Percentiles rank a stretch among this genome's conserved stretches.
Conservation (phyloP, 2,113 vertebrate genomes). For the Centrocercus urophasianus region DNA sequence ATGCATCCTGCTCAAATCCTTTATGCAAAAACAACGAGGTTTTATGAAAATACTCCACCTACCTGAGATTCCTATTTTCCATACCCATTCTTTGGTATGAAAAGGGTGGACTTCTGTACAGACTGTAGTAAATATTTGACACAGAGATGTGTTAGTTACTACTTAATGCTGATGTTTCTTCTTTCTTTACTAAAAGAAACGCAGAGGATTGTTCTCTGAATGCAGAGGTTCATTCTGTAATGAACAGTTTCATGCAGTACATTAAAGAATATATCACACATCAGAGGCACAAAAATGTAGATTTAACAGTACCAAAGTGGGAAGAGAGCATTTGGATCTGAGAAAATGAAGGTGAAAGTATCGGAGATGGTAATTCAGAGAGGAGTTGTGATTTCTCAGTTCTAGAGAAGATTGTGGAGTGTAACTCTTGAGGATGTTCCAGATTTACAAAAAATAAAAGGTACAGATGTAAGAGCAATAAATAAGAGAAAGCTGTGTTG, state of each 20-base stretch:
- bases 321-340: not conserved
- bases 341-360: not conserved
- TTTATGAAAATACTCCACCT: too few species aligned
- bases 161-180: not conserved
- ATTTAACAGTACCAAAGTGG: not conserved
- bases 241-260: not conserved
- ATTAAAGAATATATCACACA: not conserved
- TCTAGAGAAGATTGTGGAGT: not conserved
- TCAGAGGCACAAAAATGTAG: not conserved
- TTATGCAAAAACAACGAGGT: too few species aligned
- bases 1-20: too few species aligned
- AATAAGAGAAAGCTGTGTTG: not conserved
- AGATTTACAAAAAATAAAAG: not conserved
- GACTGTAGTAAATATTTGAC: not conserved
- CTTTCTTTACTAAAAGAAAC: not conserved
- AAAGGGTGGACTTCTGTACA: not conserved
- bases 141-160: not conserved
- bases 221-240: not conserved
- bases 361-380: not conserved
- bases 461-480: too few species aligned
- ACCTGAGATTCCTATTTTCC: not conserved
- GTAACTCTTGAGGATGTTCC: not conserved
- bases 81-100: not conserved
- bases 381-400: not conserved
- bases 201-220: not conserved